Evolutionary conservation across 2,797 vertebrate species (phyloP), one percentile per base, ranked within the genome.

Genomic region (Phylloscopus collybita): DNA sequence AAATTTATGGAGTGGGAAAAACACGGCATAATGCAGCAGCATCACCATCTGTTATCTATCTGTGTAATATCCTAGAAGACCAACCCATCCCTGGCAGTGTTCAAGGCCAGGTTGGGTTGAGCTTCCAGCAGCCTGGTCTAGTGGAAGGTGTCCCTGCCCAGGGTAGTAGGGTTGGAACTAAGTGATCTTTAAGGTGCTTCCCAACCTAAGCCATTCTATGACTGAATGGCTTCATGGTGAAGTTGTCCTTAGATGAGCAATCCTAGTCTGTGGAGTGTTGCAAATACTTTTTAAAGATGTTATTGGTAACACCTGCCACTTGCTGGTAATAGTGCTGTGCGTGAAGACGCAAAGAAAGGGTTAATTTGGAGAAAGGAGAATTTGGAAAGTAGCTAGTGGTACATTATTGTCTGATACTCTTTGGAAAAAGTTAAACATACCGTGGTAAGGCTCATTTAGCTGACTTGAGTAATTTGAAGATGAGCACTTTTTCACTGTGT

Each of bases 391-490:
- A 67, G 20, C 18, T 42, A n/a, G 38, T 45, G 42, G 10, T 61
- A 13, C 1, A 1, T 57, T 69, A 19, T 9, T 60, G 7, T 21
- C 11, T 2, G 3, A 40, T 74, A 15, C 6, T 40, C 20, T 36
- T 40, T 59, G 61, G 65, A 85, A 92, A 62, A 45, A 66, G 34
- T 53, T 87, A 49, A 62, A 54, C 2, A 1, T 60, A 10, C 30
- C 6, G 3, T 62, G 47, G 12, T 73, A 80, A 65, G 54, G 61
- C 10, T 60, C 8, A 5, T 36, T 40, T 51, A 81, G 26, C 86
- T 82, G 75, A 57, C 56, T 38, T 53, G 34, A 90, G n/a, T 86
- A 67, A 34, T 61, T 65, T 54, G 69, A 86, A 80, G 64, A 66
- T 70, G 47, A 92, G 44, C 12, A 17, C 32, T 82, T 85, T 45